Evolutionary conservation across 1,140 invertebrate genomes (phyloP).

Genomic region (Zeugodacus cucurbitae): DNA sequence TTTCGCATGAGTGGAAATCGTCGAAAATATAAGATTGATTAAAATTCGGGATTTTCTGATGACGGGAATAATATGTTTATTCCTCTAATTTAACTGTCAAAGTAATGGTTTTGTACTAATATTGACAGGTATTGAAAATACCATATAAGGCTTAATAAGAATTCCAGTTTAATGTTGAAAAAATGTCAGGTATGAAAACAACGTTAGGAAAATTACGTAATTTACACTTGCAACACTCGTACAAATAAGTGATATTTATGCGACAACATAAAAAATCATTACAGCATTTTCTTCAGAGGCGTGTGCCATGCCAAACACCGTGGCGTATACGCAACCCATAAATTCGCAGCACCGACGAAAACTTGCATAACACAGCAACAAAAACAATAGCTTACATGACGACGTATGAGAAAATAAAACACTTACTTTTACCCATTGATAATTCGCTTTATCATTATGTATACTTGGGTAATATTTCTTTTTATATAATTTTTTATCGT

Average conservation of each 20-base stretch:
- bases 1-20: no score
- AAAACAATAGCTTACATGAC: neutral
- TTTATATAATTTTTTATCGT: neutral
- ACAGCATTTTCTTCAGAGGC: neutral
- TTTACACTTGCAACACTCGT: no score
- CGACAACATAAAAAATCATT: neutral
- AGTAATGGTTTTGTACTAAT: no score
- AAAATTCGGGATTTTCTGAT: no score
- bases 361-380: neutral
- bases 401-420: neutral
- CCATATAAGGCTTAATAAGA: no score
- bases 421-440: neutral
- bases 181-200: no score
- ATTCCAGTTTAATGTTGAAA: no score
- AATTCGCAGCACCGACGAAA: neutral
- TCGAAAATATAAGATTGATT: no score
- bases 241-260: neutral
- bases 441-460: neutral
- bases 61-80: no score
- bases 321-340: constrained; percentile 5
- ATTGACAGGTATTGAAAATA: no score
- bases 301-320: neutral
- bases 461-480: neutral
- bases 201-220: no score
- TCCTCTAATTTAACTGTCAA: no score